Evolutionary conservation across 1,140 invertebrate genomes (phyloP).

Genomic region (Eumeta japonica): DNA sequence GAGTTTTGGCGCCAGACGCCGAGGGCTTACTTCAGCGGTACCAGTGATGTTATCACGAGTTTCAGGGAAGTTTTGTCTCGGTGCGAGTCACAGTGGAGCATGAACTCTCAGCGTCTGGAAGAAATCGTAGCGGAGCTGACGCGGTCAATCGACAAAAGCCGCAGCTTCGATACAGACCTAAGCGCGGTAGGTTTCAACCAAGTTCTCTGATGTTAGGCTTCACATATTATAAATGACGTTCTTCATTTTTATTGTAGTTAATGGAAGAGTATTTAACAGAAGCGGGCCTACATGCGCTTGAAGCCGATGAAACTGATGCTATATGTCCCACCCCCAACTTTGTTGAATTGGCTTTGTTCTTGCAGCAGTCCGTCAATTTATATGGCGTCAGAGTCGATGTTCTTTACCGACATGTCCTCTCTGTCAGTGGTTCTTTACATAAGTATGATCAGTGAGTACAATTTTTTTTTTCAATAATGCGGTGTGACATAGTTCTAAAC

Average conservation of each 20-base stretch:
- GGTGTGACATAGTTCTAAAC: too few species aligned
- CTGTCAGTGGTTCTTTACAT: conserved; percentile 32
- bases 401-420: conserved; percentile 40
- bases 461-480: too few species aligned
- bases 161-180: conserved; percentile 47
- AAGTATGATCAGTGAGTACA: conserved; percentile 26
- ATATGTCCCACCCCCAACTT: conserved; percentile 29
- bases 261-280: conserved; percentile 54
- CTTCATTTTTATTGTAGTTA: conserved; percentile 21
- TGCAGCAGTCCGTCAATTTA: conserved; percentile 43
- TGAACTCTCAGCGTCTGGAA: conserved; percentile 48
- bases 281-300: conserved; percentile 42
- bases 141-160: conserved; percentile 45
- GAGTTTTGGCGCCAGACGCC: conserved; percentile 52
- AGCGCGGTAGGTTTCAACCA: conserved; percentile 46
- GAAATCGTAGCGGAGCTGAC: conserved; percentile 52
- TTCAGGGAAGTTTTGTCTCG: conserved; percentile 33
- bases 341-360: conserved; percentile 39
- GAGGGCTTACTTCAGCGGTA: conserved; percentile 17
- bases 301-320: conserved; percentile 18
- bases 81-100: conserved; percentile 45
- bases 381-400: conserved; percentile 48
- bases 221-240: conserved; percentile 2
- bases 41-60: conserved; percentile 40
- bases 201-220: too few species aligned